Evolutionary conservation across 2,797 vertebrate genomes (phyloP), one percentile per base, ranked within the genome.

Genomic region (Synaphobranchus kaupii): DNA sequence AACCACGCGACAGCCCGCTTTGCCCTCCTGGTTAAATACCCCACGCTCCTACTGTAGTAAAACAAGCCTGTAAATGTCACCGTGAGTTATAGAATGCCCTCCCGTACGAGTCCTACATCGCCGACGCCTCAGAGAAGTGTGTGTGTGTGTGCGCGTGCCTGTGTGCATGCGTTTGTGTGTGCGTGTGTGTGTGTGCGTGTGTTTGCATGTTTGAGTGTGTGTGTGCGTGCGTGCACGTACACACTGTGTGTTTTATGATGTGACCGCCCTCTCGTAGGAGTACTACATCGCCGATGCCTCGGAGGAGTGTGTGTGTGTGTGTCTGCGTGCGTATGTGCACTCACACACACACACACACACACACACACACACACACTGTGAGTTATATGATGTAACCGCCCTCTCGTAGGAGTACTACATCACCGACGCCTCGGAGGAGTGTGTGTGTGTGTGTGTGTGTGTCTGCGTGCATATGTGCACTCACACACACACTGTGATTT

Each of bases 241-340:
- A 39, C 39, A 39, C 39, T 39, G 39, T 39, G 39, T 39, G 39
- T 39, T 39, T 48, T 48, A 1, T 47, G 4, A 80, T 47, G 28
- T 76, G 7, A 76, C 71, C 71, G 8, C 54, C 54, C 54, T 39
- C 54, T 28, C 28, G 63, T 94, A 99, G 98, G 98, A 99, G 86
- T 99, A 98, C 92, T 99, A 99, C 88, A 96, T 99, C 0, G 98
- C 98, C 0, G 98, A 99, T 0, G 98, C 98, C 0, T 99, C 97
- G 0, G 98, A 99, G 93, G 98, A 99, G 90, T 98, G 99, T 90
- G 98, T 99, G 93, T 99, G 99, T 39, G 0, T 39, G 39, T 39
- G 39, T 39, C 39, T 39, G 39, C 39, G 39, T 1, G 39, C 39
- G 39, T 39, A 39, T 2, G 39, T 39, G 39, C 39, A 2, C 39